Evolutionary conservation across 1,140 invertebrate genomes (phyloP).

Genomic region (Pollicipes pollicipes): DNA sequence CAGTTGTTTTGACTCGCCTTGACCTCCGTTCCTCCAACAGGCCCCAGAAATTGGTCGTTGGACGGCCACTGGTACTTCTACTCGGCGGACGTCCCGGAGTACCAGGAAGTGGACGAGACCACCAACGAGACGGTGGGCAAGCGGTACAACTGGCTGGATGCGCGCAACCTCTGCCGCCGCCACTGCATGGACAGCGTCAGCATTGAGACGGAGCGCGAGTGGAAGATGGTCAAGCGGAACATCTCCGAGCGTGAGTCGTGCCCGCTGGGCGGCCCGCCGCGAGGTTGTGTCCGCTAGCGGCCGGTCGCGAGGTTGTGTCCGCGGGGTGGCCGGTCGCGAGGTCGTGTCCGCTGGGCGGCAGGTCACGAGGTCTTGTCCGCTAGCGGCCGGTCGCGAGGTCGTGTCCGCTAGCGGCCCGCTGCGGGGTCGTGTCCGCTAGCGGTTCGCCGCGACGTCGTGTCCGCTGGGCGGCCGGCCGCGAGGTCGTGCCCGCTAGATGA

Average conservation of each 20-base stretch:
- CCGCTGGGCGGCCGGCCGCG: no score
- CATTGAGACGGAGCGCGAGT: constrained; percentile 70
- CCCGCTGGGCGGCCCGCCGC: neutral
- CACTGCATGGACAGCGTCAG: constrained; percentile 84
- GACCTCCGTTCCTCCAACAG: no score
- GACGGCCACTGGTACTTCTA: constrained; percentile 75
- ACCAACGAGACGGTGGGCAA: constrained; percentile 32
- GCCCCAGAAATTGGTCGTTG: constrained; percentile 74
- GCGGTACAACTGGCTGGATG: constrained; percentile 75
- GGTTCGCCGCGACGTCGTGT: no score
- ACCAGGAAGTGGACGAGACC: constrained; percentile 11
- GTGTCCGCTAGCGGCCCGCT: no score
- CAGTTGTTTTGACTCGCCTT: no score
- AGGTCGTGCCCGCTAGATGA: no score
- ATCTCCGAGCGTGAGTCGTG: constrained; percentile 52
- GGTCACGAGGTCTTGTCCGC: no score
- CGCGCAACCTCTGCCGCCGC: constrained; percentile 69
- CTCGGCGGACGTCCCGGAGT: constrained; percentile 40
- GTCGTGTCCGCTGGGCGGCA: neutral
- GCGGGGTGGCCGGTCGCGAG: neutral
- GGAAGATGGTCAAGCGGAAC: constrained; percentile 66
- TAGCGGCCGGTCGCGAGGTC: no score
- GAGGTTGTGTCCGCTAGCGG: neutral
- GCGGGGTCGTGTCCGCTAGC: no score
- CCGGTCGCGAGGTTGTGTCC: neutral